Evolutionary conservation across 2,888 invertebrate genomes (phyloP).

Genomic region (Drosophila suboccidentalis): DNA sequence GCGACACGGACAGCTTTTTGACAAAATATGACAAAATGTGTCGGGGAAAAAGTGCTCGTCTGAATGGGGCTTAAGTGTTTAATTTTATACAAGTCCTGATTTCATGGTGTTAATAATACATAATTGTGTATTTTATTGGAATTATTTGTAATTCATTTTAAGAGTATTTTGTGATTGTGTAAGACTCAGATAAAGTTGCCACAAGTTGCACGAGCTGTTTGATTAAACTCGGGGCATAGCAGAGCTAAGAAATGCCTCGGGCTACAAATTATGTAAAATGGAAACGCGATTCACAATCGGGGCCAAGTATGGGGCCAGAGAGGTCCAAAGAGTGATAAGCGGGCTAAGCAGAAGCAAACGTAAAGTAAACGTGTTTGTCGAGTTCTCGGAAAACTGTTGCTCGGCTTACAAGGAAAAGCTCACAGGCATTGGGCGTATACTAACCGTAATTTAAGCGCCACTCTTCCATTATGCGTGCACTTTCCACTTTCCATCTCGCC

Average conservation of each 20-base stretch:
- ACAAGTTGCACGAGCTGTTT: conserved; percentile 48
- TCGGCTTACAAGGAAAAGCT: conserved; percentile 27
- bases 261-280: conserved; percentile 71
- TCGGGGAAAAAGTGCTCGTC: too few relatives aligned
- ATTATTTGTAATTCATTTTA: too few relatives aligned
- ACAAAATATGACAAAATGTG: too few relatives aligned
- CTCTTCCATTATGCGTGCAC: conserved; percentile 41
- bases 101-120: background rate
- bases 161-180: conserved; percentile 6
- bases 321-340: conserved; percentile 20
- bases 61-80: background rate
- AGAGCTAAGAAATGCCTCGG: conserved; percentile 46
- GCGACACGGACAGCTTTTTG: too few relatives aligned
- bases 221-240: conserved; percentile 36
- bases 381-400: conserved; percentile 40
- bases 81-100: background rate
- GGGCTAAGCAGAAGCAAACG: conserved; percentile 9
- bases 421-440: conserved; percentile 26
- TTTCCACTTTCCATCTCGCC: conserved; percentile 6
- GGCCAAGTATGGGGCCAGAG: background rate
- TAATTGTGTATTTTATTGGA: conserved; percentile 6
- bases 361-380: conserved; percentile 19
- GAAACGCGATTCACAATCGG: conserved; percentile 43
- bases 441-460: conserved; percentile 38
- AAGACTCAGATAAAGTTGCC: conserved; percentile 31